Evolutionary conservation across 2,797 vertebrate genomes (phyloP), one percentile per base, ranked within the genome.

Genomic region (Zenarchopterus dispar): DNA sequence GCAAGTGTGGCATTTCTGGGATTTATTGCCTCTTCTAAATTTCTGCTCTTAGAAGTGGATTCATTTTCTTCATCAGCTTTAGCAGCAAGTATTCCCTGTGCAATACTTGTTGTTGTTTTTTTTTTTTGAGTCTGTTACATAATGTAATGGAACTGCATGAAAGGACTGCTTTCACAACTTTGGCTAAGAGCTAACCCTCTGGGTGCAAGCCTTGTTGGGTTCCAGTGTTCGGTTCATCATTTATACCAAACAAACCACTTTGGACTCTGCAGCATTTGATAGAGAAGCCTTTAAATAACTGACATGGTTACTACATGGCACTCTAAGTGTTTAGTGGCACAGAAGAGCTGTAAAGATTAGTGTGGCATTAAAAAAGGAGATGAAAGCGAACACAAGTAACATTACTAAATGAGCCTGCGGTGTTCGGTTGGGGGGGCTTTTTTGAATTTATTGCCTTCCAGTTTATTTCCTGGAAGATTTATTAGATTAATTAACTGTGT

Each of bases 281-380:
- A 54, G 73, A 77, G 85, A 80, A 77, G 76, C 23, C 67, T 52
- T 67, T 69, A 78, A 84, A 71, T 83, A 73, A 85, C 39, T 66
- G 73, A 79, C 67, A 43, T 54, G 62, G 49, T 64, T 57, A 65
- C 62, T 64, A 53, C 65, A 67, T 28, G 64, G 47, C 48, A 56
- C 63, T 56, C n/a, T n/a, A 8, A 52, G 70, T 62, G 67, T 80
- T 78, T 51, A 61, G 62, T 19, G 28, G 57, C 48, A 52, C 56
- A 65, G 62, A 45, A 62, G 58, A 83, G 36, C 62, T 64, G 23
- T 55, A 63, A 57, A 72, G 42, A 58, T 62, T 28, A 56, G 59
- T 48, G 18, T 1, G 17, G 50, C 33, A 67, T 56, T 70, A 31
- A 67, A 46, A 62, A 44, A 58, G 9, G 22, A 60, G 55, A 61